A percentile compares a stretch with the other conserved stretches of the same genome.
Conservation (phyloP, 2,797 vertebrate genomes). For the Gouania willdenowi region DNA sequence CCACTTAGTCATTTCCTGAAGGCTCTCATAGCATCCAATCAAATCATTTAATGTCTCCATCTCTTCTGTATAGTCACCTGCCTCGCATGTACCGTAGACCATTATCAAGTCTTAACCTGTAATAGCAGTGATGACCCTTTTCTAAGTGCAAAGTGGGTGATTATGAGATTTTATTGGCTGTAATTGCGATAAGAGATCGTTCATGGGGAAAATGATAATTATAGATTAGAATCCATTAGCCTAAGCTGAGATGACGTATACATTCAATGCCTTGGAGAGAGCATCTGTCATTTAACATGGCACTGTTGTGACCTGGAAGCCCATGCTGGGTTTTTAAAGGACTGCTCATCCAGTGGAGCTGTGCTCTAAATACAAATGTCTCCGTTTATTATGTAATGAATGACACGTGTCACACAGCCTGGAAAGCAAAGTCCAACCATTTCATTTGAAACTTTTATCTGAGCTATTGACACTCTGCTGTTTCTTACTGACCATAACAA, state of each 20-base stretch:
- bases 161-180: conserved; percentile 59
- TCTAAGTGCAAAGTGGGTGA: conserved; percentile 46
- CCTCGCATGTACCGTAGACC: conserved; percentile 52
- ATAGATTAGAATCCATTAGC: conserved; percentile 63
- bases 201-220: conserved; percentile 62
- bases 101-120: conserved; percentile 55
- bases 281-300: conserved; percentile 17
- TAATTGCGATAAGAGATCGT: conserved; percentile 59
- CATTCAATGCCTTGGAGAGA: conserved; percentile 14
- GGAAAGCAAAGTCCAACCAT: no score
- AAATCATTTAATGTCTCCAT: conserved; percentile 40
- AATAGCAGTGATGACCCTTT: conserved; percentile 63
- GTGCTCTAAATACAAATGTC: conserved; percentile 28
- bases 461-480: no score
- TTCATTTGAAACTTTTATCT: no score
- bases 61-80: conserved; percentile 38
- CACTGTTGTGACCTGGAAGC: conserved; percentile 1
- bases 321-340: conserved; percentile 8
- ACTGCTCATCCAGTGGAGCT: conserved; percentile 28
- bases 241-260: conserved; percentile 29
- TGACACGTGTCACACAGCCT: no score
- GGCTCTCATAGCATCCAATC: conserved; percentile 31
- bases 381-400: no score
- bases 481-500: no score
- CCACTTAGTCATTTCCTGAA: conserved; percentile 1